Evolutionary conservation across 2,113 vertebrate species (phyloP).

Genomic region (Actinemys pallida): DNA sequence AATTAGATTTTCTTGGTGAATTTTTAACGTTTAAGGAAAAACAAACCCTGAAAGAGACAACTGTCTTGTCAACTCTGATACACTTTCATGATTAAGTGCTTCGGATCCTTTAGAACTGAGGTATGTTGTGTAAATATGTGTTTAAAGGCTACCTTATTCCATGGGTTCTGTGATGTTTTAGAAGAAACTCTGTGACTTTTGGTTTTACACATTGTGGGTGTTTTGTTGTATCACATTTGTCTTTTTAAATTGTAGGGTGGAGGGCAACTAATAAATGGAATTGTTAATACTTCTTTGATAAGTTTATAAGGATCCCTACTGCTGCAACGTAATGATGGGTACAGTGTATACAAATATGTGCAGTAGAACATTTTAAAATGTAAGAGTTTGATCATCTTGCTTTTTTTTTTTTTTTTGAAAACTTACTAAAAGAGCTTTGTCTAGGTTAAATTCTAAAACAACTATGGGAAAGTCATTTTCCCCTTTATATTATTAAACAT

Average conservation of each 20-base stretch:
- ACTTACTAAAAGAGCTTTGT: neutral
- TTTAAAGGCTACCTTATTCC: constrained; percentile 1
- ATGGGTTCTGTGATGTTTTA: neutral
- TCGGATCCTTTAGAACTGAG: constrained; percentile 25
- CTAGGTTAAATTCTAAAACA: neutral
- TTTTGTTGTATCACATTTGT: constrained; percentile 14
- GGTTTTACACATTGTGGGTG: neutral
- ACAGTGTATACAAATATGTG: neutral
- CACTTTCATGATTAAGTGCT: constrained; percentile 11
- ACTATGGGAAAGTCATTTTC: neutral
- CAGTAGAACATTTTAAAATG: neutral
- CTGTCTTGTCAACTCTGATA: neutral
- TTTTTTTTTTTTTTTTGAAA: neutral
- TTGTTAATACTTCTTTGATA: neutral
- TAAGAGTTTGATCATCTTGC: neutral
- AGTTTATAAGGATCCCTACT: neutral
- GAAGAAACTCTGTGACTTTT: constrained; percentile 18
- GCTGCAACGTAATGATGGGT: neutral
- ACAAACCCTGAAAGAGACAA: neutral
- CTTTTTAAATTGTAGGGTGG: neutral
- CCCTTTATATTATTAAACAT: neutral
- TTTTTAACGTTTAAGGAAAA: neutral
- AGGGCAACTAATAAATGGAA: neutral
- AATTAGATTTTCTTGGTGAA: neutral
- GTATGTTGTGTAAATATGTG: neutral